Base-by-base conservation (phyloP, 2,113 vertebrate species). In the Cardinalis cardinalis region DNA sequence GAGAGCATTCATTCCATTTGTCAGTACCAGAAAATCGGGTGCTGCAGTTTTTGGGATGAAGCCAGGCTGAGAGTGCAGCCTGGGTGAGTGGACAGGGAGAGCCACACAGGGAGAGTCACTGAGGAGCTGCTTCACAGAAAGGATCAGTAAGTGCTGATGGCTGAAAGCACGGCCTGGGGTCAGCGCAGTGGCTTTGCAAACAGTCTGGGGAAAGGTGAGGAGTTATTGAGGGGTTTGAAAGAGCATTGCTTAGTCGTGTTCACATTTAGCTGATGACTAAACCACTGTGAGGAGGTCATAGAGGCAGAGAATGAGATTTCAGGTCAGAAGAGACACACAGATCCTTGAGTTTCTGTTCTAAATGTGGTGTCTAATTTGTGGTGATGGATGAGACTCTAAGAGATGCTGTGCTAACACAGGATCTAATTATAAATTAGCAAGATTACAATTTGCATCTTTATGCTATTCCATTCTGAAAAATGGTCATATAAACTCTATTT, bases 11-110 rank as follows among this genome's bases (percentile, higher is more conserved):
- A 32, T 53, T 51, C 0, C 0, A 23, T n/a, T 63, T 43, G 28
- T 34, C 34, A 59, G 28, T 21, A 59, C 20, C 34, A 53, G 51
- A 74, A 52, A 49, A 25, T 32, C 0, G 0, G 3, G 7, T 79
- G 31, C 19, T 74, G 28, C 12, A 20, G 14, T 4, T 84, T 75
- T 26, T 32, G 17, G 36, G 36, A 15, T 19, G 38, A 48, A 69
- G 44, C 17, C 13, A 6, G 3, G 4, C 31, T 48, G 23, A 51
- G 51, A 55, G 17, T 5, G 7, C 16, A 58, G 36, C 29, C 26
- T n/a, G 17, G 12, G 15, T 12, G 18, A 10, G 9, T 18, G 36
- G 24, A 14, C 13, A 14, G 31, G 6, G 34, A 40, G 20, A 59
- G 9, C 9, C 51, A 49, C 25, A 10, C 1, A 24, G 55, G 36